Percentiles rank a stretch among this genome's conserved stretches.
These are phyloP conservation scores for Tenthredo mesomela DNA, from an alignment of 2,888 invertebrate species.

Conservation along the genomic window DNA sequence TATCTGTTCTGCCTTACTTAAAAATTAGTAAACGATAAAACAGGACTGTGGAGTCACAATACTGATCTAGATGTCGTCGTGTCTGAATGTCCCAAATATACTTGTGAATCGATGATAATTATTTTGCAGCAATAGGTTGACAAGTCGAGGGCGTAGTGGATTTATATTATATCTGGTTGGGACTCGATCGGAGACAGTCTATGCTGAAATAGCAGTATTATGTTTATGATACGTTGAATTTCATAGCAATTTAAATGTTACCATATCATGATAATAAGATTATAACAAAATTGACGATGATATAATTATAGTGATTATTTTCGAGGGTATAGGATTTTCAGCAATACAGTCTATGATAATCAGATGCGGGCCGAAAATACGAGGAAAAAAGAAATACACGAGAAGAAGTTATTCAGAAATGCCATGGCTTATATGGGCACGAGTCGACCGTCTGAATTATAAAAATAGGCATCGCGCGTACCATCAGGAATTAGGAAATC, in stretches of 20 bases:
- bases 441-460: conserved; percentile 33
- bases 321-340: conserved; percentile 21
- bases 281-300: neutral
- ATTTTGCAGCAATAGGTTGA: neutral
- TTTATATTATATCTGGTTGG: neutral
- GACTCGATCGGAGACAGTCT: neutral
- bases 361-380: conserved; percentile 26
- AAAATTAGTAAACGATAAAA: neutral
- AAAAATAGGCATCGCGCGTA: conserved; percentile 38
- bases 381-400: conserved; percentile 20
- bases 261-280: conserved; percentile 23
- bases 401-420: conserved; percentile 43
- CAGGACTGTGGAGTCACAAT: neutral
- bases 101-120: neutral
- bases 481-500: conserved; percentile 39
- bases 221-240: conserved; percentile 2
- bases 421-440: conserved; percentile 45
- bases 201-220: neutral
- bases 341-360: conserved; percentile 10
- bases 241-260: conserved; percentile 4
- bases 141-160: neutral
- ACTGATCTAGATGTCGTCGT: neutral
- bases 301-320: conserved; percentile 26
- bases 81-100: neutral
- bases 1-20: neutral